These are phyloP conservation scores for Phorcus lineatus DNA, from an alignment of 2,888 invertebrate genomes.

Conservation along the genomic window DNA sequence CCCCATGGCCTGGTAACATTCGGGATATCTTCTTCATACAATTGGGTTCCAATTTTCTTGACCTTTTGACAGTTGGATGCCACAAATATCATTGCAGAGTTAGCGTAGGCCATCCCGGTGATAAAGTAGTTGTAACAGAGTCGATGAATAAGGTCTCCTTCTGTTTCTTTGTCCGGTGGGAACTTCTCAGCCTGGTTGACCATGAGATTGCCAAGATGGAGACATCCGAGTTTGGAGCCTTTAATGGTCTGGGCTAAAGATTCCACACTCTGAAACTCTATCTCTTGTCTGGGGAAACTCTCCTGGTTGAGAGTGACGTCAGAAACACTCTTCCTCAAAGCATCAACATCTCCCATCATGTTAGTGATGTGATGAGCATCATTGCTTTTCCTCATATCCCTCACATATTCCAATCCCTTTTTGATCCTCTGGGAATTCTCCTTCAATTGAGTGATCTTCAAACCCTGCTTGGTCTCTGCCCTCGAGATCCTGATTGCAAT, in stretches of 20 bases:
- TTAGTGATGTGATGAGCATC: conserved; percentile 17
- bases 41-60: neutral
- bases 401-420: conserved; percentile 9
- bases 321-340: neutral
- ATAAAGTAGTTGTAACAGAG: conserved; percentile 2
- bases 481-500: conserved; percentile 1
- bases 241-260: neutral
- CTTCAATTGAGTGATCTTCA: neutral
- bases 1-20: conserved; percentile 27
- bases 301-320: neutral
- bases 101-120: neutral
- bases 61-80: conserved; percentile 14
- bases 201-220: neutral
- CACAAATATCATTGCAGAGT: neutral
- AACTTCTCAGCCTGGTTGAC: neutral
- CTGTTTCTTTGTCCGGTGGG: neutral
- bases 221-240: neutral
- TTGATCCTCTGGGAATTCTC: neutral
- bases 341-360: conserved; percentile 15
- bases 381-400: neutral
- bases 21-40: neutral
- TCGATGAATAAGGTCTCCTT: conserved; percentile 6
- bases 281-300: neutral
- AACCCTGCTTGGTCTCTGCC: neutral
- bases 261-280: conserved; percentile 12